Conservation (phyloP, 30 jellyfish, hydroid and myxozoan genomes). For the Aurelia aurita complex sp. Pacific region DNA sequence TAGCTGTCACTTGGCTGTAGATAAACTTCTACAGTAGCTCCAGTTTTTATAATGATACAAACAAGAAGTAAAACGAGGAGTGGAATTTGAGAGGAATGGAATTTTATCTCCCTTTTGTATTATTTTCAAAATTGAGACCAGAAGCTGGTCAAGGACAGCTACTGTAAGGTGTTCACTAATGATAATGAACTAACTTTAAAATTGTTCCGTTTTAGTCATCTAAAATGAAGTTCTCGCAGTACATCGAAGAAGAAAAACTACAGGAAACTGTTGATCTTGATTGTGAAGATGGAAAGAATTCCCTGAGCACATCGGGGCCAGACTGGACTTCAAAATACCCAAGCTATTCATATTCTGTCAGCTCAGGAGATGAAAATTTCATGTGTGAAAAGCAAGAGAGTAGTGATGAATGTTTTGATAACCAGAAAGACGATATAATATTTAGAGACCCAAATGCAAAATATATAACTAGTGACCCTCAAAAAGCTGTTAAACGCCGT, state of each 20-base stretch:
- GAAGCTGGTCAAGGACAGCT: too few species aligned
- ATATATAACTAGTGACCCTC: neutral
- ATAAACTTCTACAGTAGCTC: too few species aligned
- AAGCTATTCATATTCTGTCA: constrained; percentile 25
- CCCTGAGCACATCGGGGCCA: neutral
- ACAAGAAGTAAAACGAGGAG: too few species aligned
- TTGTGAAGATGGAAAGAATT: constrained; percentile 1
- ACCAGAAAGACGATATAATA: neutral
- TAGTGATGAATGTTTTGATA: neutral
- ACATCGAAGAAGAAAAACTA: constrained; percentile 42
- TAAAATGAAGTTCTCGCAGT: constrained; percentile 21
- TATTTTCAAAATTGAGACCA: too few species aligned
- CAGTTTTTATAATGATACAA: too few species aligned
- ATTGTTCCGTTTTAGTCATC: constrained; percentile 4
- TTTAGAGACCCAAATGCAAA: neutral
- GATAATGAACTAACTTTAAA: too few species aligned
- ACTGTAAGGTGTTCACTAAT: too few species aligned
- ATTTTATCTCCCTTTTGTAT: too few species aligned
- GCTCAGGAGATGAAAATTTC: constrained; percentile 42
- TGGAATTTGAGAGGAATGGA: too few species aligned
- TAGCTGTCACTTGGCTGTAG: too few species aligned
- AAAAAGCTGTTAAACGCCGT: constrained; percentile 17
- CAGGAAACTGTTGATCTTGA: constrained; percentile 1
- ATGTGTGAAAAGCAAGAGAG: constrained; percentile 6
- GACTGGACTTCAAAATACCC: constrained; percentile 24